Evolutionary conservation across 2,113 vertebrate species (phyloP).

Genomic region (Mirounga angustirostris): DNA sequence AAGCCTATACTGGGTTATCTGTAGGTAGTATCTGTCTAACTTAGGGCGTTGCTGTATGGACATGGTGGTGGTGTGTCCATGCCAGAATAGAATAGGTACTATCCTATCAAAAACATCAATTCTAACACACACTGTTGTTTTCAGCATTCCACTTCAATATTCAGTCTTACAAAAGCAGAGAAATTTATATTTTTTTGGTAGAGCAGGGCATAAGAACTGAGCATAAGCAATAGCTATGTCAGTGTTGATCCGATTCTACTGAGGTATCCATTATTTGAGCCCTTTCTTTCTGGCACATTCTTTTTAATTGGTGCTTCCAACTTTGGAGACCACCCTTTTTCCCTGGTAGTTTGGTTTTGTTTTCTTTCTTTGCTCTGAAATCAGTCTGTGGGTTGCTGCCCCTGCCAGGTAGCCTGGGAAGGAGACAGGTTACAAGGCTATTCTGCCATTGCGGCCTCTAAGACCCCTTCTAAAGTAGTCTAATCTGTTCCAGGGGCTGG

Average conservation of each 20-base stretch:
- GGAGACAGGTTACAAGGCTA: not conserved
- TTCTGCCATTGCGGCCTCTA: not conserved
- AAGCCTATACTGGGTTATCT: constrained; percentile 24
- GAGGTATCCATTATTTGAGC: not conserved
- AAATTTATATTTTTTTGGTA: not conserved
- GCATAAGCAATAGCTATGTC: not conserved
- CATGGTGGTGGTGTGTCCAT: not conserved
- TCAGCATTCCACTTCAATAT: constrained; percentile 32
- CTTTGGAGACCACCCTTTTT: not conserved
- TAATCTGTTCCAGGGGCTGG: not conserved
- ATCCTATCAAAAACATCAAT: not conserved
- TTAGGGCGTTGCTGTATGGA: not conserved
- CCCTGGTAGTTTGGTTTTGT: constrained; percentile 9
- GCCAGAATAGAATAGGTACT: constrained; percentile 38
- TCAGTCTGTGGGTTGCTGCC: not conserved
- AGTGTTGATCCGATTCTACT: not conserved
- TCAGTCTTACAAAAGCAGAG: constrained; percentile 34
- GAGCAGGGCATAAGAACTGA: not conserved
- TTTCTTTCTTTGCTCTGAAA: constrained; percentile 9
- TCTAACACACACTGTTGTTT: not conserved
- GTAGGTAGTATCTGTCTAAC: not conserved
- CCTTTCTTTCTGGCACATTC: not conserved
- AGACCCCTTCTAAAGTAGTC: not conserved
- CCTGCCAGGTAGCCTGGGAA: constrained; percentile 3
- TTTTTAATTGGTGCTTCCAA: constrained; percentile 8